These are phyloP conservation scores for Peromyscus leucopus DNA, from an alignment of 2,113 vertebrate genomes.

Conservation along the genomic window DNA sequence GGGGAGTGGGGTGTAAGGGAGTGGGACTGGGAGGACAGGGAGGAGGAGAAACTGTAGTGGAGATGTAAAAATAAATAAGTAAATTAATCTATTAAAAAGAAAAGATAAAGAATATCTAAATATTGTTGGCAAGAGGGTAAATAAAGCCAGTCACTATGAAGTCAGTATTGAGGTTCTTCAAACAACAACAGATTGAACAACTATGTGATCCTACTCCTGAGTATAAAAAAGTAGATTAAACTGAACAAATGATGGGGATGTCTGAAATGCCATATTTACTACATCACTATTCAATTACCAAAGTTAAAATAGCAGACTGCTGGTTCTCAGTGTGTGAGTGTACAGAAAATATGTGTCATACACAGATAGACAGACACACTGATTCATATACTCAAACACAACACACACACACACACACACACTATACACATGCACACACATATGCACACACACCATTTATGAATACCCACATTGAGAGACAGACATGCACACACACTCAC, in stretches of 20 bases:
- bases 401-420: background rate
- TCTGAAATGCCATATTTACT: background rate
- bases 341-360: background rate
- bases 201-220: background rate
- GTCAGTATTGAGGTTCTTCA: background rate
- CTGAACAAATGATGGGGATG: background rate
- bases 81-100: too few relatives aligned
- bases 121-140: background rate
- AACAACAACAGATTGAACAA: background rate
- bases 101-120: background rate
- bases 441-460: too few relatives aligned
- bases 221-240: background rate
- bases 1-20: too few relatives aligned
- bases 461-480: too few relatives aligned
- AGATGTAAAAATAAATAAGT: too few relatives aligned
- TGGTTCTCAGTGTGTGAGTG: background rate
- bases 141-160: background rate
- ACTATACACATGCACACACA: background rate
- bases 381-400: background rate
- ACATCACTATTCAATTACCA: background rate
- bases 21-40: too few relatives aligned
- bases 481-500: background rate
- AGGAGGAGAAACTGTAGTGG: too few relatives aligned
- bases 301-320: background rate
- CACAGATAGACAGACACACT: background rate